Conservation (phyloP, 2,113 vertebrate genomes). For the Egretta garzetta region DNA sequence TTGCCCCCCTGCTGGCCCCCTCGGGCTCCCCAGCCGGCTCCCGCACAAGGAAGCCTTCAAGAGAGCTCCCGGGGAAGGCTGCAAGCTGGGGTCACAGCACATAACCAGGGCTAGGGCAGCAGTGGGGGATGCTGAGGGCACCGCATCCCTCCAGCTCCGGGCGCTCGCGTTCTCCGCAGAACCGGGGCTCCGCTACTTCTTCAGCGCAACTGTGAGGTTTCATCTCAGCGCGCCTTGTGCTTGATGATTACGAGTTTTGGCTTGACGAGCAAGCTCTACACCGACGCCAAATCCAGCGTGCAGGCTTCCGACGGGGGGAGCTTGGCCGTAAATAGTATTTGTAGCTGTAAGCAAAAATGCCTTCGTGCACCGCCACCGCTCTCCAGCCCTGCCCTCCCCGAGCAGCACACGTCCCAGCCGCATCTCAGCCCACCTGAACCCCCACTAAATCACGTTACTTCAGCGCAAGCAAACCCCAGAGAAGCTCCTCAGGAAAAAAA, state of each 20-base stretch:
- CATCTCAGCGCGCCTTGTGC: neutral
- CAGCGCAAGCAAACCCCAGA: neutral
- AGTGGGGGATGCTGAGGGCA: neutral
- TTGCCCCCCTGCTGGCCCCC: too few species aligned
- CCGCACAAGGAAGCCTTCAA: neutral
- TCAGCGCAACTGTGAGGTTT: fast-evolving
- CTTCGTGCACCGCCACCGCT: fast-evolving
- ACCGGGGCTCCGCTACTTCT: fast-evolving
- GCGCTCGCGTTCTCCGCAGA: neutral
- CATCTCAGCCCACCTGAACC: neutral
- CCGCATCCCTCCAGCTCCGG: fast-evolving
- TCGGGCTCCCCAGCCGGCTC: neutral
- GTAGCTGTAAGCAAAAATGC: neutral
- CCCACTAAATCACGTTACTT: neutral
- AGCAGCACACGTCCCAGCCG: neutral
- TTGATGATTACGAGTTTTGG: neutral
- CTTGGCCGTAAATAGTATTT: neutral
- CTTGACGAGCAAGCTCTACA: neutral
- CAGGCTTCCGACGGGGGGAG: neutral
- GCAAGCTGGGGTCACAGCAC: neutral
- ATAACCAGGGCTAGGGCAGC: fast-evolving
- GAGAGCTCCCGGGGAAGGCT: neutral
- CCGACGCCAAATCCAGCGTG: fast-evolving
- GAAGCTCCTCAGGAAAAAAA: too few species aligned
- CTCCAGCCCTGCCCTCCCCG: neutral